Conservation (phyloP, 1,140 invertebrate genomes). For the Calliphora vicina region DNA sequence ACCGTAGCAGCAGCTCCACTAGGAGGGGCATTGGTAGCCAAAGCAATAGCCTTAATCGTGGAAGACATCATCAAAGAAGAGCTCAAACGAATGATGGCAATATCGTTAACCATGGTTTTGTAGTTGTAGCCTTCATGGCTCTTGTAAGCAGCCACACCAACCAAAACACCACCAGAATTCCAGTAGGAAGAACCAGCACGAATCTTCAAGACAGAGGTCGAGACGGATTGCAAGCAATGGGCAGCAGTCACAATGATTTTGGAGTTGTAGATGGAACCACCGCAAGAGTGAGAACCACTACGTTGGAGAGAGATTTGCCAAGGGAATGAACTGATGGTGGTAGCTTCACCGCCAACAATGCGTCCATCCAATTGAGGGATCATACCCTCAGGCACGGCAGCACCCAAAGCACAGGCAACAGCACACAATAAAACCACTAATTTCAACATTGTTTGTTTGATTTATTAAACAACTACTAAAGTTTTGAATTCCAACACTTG, state of each 20-base stretch:
- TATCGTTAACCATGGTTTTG: slow-evolving; percentile 63
- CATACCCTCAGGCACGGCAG: slow-evolving; percentile 41
- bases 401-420: slow-evolving; percentile 46
- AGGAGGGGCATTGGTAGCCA: slow-evolving; percentile 49
- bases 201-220: slow-evolving; percentile 43
- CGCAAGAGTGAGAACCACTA: slow-evolving; percentile 63
- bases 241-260: slow-evolving; percentile 67
- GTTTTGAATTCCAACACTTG: too few relatives aligned
- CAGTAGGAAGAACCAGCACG: slow-evolving; percentile 53
- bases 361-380: slow-evolving; percentile 41
- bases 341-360: slow-evolving; percentile 49
- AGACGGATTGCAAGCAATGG: slow-evolving; percentile 66
- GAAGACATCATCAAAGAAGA: slow-evolving; percentile 49
- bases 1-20: slow-evolving; percentile 54
- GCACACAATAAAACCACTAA: slow-evolving; percentile 56
- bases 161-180: slow-evolving; percentile 47
- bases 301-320: slow-evolving; percentile 50
- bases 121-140: slow-evolving; percentile 53
- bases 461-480: too few relatives aligned
- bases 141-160: slow-evolving; percentile 43
- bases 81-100: slow-evolving; percentile 64
- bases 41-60: slow-evolving; percentile 57
- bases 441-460: slow-evolving; percentile 46
- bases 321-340: slow-evolving; percentile 43
- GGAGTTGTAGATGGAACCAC: slow-evolving; percentile 61